phyloP scores from a whole-genome alignment of 2,888 invertebrate genomes.

The Drosophila cracens region DNA sequence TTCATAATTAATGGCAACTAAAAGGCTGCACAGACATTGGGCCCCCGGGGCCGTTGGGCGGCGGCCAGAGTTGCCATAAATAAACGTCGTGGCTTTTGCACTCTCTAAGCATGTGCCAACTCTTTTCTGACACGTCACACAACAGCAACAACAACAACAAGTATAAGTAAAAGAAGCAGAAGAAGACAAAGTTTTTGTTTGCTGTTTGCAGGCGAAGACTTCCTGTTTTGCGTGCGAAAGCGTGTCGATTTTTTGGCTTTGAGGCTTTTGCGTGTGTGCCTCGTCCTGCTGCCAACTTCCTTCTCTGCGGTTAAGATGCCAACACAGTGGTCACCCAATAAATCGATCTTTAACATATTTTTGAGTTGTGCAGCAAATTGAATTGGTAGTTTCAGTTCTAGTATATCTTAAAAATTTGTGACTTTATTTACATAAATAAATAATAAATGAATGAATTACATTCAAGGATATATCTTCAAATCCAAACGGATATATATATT shows the following conservation, averaged over 20 bases:
- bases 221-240: slow-evolving; percentile 60
- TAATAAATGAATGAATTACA: neutral
- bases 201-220: slow-evolving; percentile 44
- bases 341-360: neutral
- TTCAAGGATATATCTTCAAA: neutral
- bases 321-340: slow-evolving; percentile 22
- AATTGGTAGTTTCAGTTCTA: neutral
- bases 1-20: slow-evolving; percentile 75
- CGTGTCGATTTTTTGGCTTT: slow-evolving; percentile 32
- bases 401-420: accelerated
- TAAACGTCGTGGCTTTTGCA: slow-evolving; percentile 52
- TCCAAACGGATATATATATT: neutral
- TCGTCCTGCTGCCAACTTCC: slow-evolving; percentile 19
- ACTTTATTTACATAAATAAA: neutral
- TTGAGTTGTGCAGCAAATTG: too few relatives aligned
- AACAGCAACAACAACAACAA: neutral
- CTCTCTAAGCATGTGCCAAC: slow-evolving; percentile 54
- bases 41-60: slow-evolving; percentile 23
- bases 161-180: neutral
- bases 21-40: slow-evolving; percentile 30
- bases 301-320: slow-evolving; percentile 12
- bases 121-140: slow-evolving; percentile 46
- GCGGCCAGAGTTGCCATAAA: slow-evolving; percentile 51
- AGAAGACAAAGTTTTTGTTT: slow-evolving; percentile 2
- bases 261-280: neutral